Base-by-base conservation (phyloP, 1,140 invertebrate genomes). In the Drosophila obscura region DNA sequence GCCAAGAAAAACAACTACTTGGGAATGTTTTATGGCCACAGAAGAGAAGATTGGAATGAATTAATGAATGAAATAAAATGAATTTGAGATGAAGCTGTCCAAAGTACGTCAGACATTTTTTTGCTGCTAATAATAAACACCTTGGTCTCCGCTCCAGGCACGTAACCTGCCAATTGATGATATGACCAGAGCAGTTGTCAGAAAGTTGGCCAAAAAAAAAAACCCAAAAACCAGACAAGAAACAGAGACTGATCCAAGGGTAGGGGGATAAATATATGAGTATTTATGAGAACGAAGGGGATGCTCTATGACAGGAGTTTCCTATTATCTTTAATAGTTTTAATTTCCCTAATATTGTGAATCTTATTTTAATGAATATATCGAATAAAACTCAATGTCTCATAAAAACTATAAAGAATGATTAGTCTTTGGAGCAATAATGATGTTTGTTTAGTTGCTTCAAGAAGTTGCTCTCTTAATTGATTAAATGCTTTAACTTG, bases 91-190 rank as follows among this genome's bases (percentile, higher is more conserved):
- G 65, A 49, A 63, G 44, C 24, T 50, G 48, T 44, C 56, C 64
- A 64, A 77, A 80, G 80, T 84, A 68, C 80, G 80, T 84, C 80
- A 84, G 59, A 64, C 73, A 41, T 41, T 58, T 48, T 58, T 24
- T 53, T 48, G 55, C 22, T 73, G 78, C 69, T 81, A 81, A 81
- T 81, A 81, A 81, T 67, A 81, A 73, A 73, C 57, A 81, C 78
- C 78, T 81, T 81, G 73, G 35, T 13, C 11, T 39, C 35, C 46
- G 62, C 48, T 59, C 61, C 61, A 65, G 53, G 73, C 60, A 44
- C 74, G 53, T 74, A 75, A 75, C 50, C 55, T 56, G 59, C 46
- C 58, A 65, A 74, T 74, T 74, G 61, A 58, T 35, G 61, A 65
- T 53, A 58, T 59, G 73, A 52, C 71, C 61, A 45, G 66, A 61